Base-by-base conservation (phyloP, 2,113 vertebrate species). In the Platanista minor region DNA sequence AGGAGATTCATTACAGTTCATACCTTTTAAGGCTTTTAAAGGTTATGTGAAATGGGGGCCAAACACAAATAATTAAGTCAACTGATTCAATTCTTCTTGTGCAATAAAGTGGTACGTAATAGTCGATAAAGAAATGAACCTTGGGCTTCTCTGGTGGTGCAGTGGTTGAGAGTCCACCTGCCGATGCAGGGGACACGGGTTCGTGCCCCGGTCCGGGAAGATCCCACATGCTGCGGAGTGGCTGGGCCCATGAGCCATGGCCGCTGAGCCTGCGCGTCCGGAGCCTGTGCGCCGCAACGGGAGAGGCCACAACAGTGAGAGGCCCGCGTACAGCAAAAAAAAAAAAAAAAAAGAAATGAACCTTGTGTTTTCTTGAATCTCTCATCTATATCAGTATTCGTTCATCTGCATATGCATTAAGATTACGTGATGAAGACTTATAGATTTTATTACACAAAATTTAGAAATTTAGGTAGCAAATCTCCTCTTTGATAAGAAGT, bases 391-490 rank as follows among this genome's bases (percentile, higher is more conserved):
- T 90, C 10, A 41, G 61, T 46, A 46, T 75, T 90, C 6, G 23
- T 94, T 88, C 87, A 61, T 83, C 39, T 72, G 62, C 27, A n/a
- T 52, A 52, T 78, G 27, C n/a, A 52, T 72, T 83, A 87, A 84
- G 31, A 61, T 86, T 31, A 87, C 14, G 9, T 77, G 59, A 91
- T 54, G 17, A 88, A n/a, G 25, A 39, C 25, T 20, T 96, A 7
- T 33, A 85, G 25, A 29, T 82, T 92, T 92, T 86, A 39, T 62
- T 49, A 85, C 62, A 23, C 62, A 36, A 92, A 77, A 66, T 78
- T 90, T 75, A 93, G 41, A 93, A 67, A 90, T 83, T 46, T 84
- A 88, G 25, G 33, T 94, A 59, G 71, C 72, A 92, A 86, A 90
- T 57, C 17, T 75, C 49, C 33, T 69, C 21, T 85, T 86, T 74